Percentiles rank a stretch among this genome's conserved stretches.
Conservation (phyloP, 2,888 invertebrate genomes). For the Dendrolimus pini region DNA sequence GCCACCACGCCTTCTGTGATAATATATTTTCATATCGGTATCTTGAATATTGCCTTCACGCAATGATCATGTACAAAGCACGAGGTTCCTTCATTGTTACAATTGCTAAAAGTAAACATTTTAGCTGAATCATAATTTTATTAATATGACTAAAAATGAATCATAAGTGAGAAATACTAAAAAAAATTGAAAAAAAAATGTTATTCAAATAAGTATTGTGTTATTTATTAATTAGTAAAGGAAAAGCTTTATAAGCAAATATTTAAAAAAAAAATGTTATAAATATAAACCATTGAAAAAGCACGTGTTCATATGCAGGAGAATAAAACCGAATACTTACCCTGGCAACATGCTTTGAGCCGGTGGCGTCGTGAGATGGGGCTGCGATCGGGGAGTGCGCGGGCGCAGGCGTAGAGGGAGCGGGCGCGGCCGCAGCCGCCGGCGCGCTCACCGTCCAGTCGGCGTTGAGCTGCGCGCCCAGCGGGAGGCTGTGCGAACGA, state of each 20-base stretch:
- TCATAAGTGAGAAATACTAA: too few relatives aligned
- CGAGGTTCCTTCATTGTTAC: background rate
- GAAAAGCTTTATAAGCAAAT: too few relatives aligned
- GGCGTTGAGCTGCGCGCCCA: conserved; percentile 73
- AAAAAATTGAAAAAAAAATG: too few relatives aligned
- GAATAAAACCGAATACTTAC: conserved; percentile 22
- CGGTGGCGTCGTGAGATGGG: conserved; percentile 24
- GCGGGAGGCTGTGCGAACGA: conserved; percentile 78
- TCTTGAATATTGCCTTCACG: background rate
- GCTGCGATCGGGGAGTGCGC: conserved; percentile 17
- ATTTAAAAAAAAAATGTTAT: too few relatives aligned
- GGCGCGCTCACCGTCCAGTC: conserved; percentile 55
- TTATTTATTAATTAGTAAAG: too few relatives aligned
- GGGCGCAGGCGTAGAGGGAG: conserved; percentile 16
- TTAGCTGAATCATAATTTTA: background rate
- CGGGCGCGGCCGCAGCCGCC: conserved; percentile 16
- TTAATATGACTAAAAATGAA: too few relatives aligned
- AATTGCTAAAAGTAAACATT: background rate
- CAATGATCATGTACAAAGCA: background rate
- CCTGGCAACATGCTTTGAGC: conserved; percentile 56
- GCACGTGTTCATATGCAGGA: too few relatives aligned
- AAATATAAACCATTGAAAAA: too few relatives aligned
- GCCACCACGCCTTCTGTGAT: conserved; percentile 4
- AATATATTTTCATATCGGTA: background rate
- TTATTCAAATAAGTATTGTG: too few relatives aligned